Conservation (phyloP, 2,888 invertebrate genomes). For the Noctua janthe region DNA sequence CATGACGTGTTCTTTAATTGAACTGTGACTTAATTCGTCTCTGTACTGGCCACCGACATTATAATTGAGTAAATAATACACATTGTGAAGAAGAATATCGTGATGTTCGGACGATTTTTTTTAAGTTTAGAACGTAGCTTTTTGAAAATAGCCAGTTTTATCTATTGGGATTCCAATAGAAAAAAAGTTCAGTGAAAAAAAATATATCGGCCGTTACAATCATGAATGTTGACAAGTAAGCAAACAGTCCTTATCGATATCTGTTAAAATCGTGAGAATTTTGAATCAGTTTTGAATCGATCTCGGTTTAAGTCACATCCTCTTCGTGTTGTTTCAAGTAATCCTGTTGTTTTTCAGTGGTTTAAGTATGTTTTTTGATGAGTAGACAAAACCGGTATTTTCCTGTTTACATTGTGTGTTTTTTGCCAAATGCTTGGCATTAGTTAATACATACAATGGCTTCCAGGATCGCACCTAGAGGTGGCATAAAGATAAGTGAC, state of each 20-base stretch:
- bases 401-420: conserved; percentile 3
- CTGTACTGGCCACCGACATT: conserved; percentile 51
- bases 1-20: conserved; percentile 48
- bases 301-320: conserved; percentile 13
- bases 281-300: conserved; percentile 43
- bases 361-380: neutral
- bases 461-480: conserved; percentile 87
- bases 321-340: conserved; percentile 11
- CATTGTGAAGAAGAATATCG: conserved; percentile 58
- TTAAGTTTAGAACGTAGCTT: conserved; percentile 13
- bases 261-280: conserved; percentile 70
- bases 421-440: conserved; percentile 18
- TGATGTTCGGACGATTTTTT: conserved; percentile 53
- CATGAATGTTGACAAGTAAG: conserved; percentile 67
- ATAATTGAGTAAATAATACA: conserved; percentile 59
- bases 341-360: conserved; percentile 7
- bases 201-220: conserved; percentile 29
- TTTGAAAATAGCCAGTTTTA: conserved; percentile 25
- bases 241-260: conserved; percentile 70
- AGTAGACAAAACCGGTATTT: neutral
- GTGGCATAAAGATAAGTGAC: conserved; percentile 92
- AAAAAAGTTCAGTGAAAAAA: conserved; percentile 11
- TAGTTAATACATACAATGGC: conserved; percentile 54
- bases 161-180: neutral
- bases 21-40: conserved; percentile 55